Evolutionary conservation across 2,888 invertebrate species (phyloP).

Genomic region (Dasypolia templi): DNA sequence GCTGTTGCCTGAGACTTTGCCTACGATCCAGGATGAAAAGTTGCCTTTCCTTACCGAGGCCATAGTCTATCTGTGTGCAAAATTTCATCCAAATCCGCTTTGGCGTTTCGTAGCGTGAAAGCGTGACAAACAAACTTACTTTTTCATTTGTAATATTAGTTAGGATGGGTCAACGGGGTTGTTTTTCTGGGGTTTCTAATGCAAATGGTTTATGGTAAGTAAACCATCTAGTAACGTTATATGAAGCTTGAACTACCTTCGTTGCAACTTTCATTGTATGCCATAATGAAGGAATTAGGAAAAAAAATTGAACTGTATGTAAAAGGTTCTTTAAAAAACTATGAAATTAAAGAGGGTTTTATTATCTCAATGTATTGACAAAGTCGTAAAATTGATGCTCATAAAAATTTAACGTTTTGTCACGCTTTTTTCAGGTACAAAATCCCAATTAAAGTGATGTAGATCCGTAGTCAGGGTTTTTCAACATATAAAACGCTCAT

Average conservation of each 20-base stretch:
- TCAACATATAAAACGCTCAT: not conserved
- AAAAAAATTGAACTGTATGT: too few species aligned
- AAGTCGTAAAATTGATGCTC: not conserved
- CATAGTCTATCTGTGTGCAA: too few species aligned
- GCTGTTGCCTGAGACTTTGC: too few species aligned
- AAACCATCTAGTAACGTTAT: not conserved
- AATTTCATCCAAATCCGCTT: too few species aligned
- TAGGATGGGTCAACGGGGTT: constrained; percentile 2
- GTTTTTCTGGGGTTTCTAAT: not conserved
- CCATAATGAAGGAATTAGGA: not conserved
- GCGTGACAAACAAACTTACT: too few species aligned
- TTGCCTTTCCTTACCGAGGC: too few species aligned
- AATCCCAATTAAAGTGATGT: not conserved
- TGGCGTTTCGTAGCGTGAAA: too few species aligned
- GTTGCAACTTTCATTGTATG: not conserved
- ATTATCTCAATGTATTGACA: not conserved
- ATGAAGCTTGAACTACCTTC: not conserved
- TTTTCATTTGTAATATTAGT: too few species aligned
- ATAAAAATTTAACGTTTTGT: not conserved
- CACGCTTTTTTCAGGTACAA: not conserved
- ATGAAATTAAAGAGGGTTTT: too few species aligned
- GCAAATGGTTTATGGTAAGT: not conserved
- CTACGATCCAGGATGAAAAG: too few species aligned
- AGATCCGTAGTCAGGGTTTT: not conserved
- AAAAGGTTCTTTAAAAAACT: too few species aligned